phyloP scores from a whole-genome alignment of 2,113 vertebrate genomes.

The Nannobrachium achirus region DNA sequence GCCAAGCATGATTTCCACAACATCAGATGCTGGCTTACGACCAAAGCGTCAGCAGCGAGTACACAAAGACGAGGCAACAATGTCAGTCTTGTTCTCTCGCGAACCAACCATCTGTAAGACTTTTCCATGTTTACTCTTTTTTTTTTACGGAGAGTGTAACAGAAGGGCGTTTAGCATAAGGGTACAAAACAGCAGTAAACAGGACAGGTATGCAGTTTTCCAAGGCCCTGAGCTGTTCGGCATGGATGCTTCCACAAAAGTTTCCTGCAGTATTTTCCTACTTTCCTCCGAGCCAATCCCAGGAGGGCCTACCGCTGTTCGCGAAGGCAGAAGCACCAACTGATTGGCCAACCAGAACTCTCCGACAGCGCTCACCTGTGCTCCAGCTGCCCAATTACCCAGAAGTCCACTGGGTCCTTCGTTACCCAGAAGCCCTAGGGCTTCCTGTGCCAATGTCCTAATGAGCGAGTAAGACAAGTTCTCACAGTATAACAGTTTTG shows the following conservation, averaged over 20 bases:
- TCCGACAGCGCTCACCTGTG: constrained; percentile 76
- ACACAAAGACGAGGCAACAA: constrained; percentile 7
- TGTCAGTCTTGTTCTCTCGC: constrained; percentile 29
- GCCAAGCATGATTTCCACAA: constrained; percentile 41
- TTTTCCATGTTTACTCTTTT: constrained; percentile 30
- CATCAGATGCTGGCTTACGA: constrained; percentile 46
- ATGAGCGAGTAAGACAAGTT: constrained; percentile 58
- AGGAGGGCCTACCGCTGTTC: constrained; percentile 50
- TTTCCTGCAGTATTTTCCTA: constrained; percentile 52
- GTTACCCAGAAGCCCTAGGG: constrained; percentile 75
- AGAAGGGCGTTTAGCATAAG: constrained; percentile 20
- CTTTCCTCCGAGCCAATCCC: constrained; percentile 56
- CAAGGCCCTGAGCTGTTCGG: constrained; percentile 43
- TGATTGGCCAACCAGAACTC: constrained; percentile 79
- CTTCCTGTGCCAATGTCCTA: constrained; percentile 67
- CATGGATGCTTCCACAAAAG: constrained; percentile 60
- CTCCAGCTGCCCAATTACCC: constrained; percentile 79
- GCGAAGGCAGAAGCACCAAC: constrained; percentile 60
- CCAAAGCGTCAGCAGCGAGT: constrained; percentile 34
- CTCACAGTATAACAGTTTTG: constrained; percentile 10
- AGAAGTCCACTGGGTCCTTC: constrained; percentile 69
- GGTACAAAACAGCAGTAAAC: constrained; percentile 36
- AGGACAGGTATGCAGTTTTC: constrained; percentile 35
- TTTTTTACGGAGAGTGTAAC: constrained; percentile 6
- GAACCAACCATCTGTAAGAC: constrained; percentile 42